These are phyloP conservation scores for mouse (Mus musculus) DNA, from an alignment of 2,113 vertebrate genomes.

Conservation along the genomic window DNA sequence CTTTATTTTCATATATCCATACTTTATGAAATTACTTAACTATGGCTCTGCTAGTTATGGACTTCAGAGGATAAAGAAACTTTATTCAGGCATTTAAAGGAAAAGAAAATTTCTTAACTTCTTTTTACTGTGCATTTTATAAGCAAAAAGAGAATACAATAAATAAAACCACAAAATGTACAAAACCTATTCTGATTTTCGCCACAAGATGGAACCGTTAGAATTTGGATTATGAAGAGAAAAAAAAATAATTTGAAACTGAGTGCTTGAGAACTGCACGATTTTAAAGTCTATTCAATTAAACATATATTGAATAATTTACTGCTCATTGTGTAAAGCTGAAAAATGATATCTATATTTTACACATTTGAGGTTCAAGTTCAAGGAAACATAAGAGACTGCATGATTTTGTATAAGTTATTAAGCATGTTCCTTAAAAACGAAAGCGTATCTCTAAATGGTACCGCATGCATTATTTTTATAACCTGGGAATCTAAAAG, in stretches of 20 bases:
- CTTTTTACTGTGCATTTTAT: background rate
- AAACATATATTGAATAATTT: background rate
- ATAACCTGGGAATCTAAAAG: background rate
- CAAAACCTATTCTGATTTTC: conserved; percentile 73
- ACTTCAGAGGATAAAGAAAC: background rate
- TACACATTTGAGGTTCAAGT: background rate
- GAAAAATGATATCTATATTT: background rate
- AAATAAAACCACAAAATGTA: background rate
- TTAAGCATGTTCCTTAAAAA: background rate
- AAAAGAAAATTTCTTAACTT: background rate
- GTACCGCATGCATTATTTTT: background rate
- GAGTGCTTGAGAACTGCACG: background rate
- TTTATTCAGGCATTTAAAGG: background rate
- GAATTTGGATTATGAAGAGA: conserved; percentile 78
- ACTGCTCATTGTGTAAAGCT: background rate
- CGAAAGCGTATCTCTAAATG: background rate
- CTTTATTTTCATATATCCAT: background rate
- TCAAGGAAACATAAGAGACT: background rate
- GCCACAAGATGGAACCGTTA: conserved; percentile 86
- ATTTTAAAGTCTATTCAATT: background rate
- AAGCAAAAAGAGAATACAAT: background rate
- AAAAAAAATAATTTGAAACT: background rate
- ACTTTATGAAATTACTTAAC: background rate
- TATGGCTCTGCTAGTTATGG: background rate
- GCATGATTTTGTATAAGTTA: conserved; percentile 2